These are phyloP conservation scores for Lophius piscatorius DNA, from an alignment of 2,113 vertebrate species.

Conservation along the genomic window DNA sequence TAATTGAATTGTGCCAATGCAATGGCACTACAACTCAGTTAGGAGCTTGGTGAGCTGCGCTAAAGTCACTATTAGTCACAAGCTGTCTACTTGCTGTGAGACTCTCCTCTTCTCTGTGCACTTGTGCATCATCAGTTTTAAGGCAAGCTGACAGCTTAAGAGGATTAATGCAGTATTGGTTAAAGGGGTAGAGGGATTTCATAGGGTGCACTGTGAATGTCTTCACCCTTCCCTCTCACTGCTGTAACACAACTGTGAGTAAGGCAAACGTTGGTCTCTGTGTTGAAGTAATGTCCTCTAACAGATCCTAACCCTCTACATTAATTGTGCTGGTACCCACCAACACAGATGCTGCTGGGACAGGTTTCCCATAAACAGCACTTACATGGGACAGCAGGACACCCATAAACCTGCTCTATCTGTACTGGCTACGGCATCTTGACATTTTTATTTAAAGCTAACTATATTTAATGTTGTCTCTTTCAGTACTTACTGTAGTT, in stretches of 20 bases:
- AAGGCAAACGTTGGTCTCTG: conserved; percentile 3
- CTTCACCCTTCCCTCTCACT: conserved; percentile 32
- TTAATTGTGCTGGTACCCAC: conserved; percentile 22
- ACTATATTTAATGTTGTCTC: conserved; percentile 46
- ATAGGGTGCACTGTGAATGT: conserved; percentile 30
- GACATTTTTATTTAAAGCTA: conserved; percentile 60
- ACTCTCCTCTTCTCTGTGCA: conserved; percentile 30
- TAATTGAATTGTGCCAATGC: conserved; percentile 43
- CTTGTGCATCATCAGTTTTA: conserved; percentile 57
- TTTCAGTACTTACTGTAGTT: conserved; percentile 15
- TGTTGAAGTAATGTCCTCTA: conserved; percentile 31
- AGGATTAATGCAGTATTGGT: conserved; percentile 59
- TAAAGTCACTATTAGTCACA: conserved; percentile 47
- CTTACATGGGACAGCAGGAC: conserved; percentile 35
- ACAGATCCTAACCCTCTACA: conserved; percentile 37
- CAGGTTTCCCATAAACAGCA: conserved; percentile 46
- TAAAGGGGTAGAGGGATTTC: conserved; percentile 39
- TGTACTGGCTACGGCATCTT: conserved; percentile 30
- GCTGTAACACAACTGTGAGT: conserved; percentile 24
- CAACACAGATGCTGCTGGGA: conserved; percentile 39
- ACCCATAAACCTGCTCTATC: conserved; percentile 47
- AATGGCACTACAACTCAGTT: conserved; percentile 43
- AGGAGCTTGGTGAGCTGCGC: conserved; percentile 45
- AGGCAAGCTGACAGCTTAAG: conserved; percentile 67
- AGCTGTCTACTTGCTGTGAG: conserved; percentile 41